Evolutionary conservation across 64 coral and sea anemone species (phyloP).

Genomic region (Montipora efflorescens): DNA sequence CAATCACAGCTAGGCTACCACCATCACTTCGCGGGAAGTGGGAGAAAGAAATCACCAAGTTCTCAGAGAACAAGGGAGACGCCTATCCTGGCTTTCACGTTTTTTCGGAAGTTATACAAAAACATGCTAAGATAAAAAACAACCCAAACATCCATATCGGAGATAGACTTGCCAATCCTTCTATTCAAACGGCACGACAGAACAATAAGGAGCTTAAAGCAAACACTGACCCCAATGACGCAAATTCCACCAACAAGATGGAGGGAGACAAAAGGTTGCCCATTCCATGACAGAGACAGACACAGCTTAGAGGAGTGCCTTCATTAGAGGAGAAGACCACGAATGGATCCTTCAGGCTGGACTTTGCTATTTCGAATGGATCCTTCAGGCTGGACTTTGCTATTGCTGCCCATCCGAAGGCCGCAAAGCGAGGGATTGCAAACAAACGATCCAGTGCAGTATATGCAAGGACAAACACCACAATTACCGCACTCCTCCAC

Average conservation of each 20-base stretch:
- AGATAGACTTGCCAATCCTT: background rate
- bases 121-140: constrained; percentile 74
- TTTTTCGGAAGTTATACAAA: constrained; percentile 47
- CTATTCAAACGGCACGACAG: too few relatives aligned
- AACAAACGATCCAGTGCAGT: background rate
- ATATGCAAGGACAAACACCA: background rate
- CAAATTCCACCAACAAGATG: background rate
- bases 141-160: constrained; percentile 57
- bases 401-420: constrained; percentile 35
- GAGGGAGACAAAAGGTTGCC: constrained; percentile 50
- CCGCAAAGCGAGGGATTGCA: constrained; percentile 17
- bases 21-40: background rate
- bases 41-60: constrained; percentile 36
- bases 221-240: background rate
- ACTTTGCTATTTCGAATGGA: constrained; percentile 70
- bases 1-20: too few relatives aligned
- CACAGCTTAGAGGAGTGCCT: constrained; percentile 68
- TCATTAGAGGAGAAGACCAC: constrained; percentile 48
- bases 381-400: constrained; percentile 51
- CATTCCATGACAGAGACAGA: constrained; percentile 57
- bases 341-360: too few relatives aligned
- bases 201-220: background rate
- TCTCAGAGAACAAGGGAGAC: background rate
- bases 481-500: constrained; percentile 22
- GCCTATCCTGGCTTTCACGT: constrained; percentile 38